Conservation (phyloP, 2,888 invertebrate genomes). For the Drosophila barbarae region DNA sequence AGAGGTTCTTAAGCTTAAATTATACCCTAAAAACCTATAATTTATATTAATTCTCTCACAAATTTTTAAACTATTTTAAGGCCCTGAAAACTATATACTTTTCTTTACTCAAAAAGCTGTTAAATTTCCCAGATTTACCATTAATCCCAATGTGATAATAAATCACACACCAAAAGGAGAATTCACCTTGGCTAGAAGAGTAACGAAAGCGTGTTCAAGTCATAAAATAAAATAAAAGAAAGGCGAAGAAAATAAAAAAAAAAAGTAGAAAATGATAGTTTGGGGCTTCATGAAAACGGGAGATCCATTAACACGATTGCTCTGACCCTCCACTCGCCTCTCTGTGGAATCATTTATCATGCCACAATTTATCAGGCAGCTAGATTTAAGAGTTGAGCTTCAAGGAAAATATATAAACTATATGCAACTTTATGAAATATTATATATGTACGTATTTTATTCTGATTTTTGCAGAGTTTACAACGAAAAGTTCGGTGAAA, state of each 20-base stretch:
- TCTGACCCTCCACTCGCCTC: constrained; percentile 35
- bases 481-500: constrained; percentile 41
- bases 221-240: constrained; percentile 3
- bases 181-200: neutral
- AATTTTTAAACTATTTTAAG: neutral
- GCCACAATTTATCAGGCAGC: constrained; percentile 50
- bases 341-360: constrained; percentile 54
- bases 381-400: constrained; percentile 52
- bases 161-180: constrained; percentile 1
- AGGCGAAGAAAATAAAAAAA: neutral
- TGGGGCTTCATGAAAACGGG: constrained; percentile 43
- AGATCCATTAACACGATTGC: constrained; percentile 68
- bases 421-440: constrained; percentile 34
- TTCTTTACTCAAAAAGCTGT: neutral
- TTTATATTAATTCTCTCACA: neutral
- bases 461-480: constrained; percentile 34
- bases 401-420: neutral
- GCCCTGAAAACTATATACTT: neutral
- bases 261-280: constrained; percentile 6
- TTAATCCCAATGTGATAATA: constrained; percentile 2
- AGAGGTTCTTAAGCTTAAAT: neutral
- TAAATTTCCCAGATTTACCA: constrained; percentile 1
- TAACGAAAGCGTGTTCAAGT: neutral
- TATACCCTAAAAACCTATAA: neutral
- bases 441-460: constrained; percentile 40